These are phyloP conservation scores for Lindbergichthys nudifrons DNA, from an alignment of 2,797 vertebrate genomes.

Conservation along the genomic window DNA sequence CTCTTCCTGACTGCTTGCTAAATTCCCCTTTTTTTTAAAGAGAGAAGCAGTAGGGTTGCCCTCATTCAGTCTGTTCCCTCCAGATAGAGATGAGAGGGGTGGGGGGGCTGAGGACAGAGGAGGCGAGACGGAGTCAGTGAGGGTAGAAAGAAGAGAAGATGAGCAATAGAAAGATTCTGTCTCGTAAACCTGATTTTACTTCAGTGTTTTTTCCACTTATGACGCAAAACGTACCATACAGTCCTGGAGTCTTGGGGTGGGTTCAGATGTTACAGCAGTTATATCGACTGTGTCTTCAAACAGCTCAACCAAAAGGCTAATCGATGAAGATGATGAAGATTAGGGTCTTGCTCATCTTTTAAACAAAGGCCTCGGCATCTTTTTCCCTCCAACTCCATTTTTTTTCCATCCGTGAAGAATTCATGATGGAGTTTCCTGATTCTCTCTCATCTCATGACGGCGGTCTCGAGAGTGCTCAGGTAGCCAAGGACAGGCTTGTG, in stretches of 20 bases:
- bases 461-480: conserved; percentile 27
- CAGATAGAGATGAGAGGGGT: conserved; percentile 31
- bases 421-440: conserved; percentile 40
- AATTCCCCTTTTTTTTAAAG: conserved; percentile 50
- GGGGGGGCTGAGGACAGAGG: not conserved
- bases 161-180: not conserved
- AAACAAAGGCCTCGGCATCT: conserved; percentile 2
- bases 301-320: conserved; percentile 12
- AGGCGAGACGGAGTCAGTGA: conserved; percentile 17
- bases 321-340: conserved; percentile 13
- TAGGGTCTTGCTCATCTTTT: not conserved
- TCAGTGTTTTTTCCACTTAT: conserved; percentile 1
- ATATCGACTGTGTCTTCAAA: not conserved
- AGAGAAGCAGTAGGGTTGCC: conserved; percentile 67
- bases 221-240: conserved; percentile 9
- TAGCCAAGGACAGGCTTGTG: conserved; percentile 48
- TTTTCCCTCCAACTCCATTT: not conserved
- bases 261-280: conserved; percentile 20
- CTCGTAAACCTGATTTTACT: conserved; percentile 6
- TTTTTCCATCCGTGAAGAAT: conserved; percentile 15
- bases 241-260: not conserved
- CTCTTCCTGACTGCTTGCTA: conserved; percentile 32
- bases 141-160: conserved; percentile 1
- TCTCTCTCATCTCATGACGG: conserved; percentile 46
- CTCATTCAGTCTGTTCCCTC: conserved; percentile 77